phyloP scores from a whole-genome alignment of 2,888 invertebrate species.

The Spisula solida region DNA sequence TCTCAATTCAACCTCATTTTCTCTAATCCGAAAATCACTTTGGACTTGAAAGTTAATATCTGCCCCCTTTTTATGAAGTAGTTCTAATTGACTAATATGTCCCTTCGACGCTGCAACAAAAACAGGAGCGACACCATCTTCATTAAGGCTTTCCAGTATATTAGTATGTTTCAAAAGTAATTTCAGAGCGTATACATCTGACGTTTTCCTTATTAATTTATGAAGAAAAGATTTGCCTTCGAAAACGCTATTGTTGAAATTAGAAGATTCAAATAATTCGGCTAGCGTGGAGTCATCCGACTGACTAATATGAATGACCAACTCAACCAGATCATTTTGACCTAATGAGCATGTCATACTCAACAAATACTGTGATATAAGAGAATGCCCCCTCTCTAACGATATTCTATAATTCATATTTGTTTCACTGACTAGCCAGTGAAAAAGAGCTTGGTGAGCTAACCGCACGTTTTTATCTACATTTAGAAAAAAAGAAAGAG shows the following conservation, averaged over 20 bases:
- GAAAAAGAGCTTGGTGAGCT: constrained; percentile 6
- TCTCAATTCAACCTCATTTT: not conserved
- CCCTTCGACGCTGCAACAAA: constrained; percentile 53
- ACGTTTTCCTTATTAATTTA: not conserved
- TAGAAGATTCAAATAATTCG: constrained; percentile 7
- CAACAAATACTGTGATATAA: constrained; percentile 25
- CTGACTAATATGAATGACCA: constrained; percentile 5
- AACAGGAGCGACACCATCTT: constrained; percentile 32
- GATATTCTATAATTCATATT: constrained; percentile 17
- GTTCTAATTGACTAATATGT: constrained; percentile 32
- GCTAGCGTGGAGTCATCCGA: not conserved
- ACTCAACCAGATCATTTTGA: not conserved
- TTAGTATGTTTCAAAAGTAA: not conserved
- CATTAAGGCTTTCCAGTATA: constrained; percentile 30
- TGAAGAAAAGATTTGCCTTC: not conserved
- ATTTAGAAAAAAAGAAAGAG: not conserved
- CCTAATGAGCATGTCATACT: not conserved
- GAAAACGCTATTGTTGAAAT: not conserved
- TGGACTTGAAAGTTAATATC: constrained; percentile 14
- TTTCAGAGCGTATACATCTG: not conserved
- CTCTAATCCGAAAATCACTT: constrained; percentile 10
- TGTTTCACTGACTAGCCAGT: not conserved
- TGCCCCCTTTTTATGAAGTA: constrained; percentile 37
- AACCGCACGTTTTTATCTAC: not conserved
- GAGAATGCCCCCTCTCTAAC: not conserved